Percentiles rank a stretch among this genome's conserved stretches.
Conservation (phyloP, 2,113 vertebrate species). For the Takifugu bimaculatus region DNA sequence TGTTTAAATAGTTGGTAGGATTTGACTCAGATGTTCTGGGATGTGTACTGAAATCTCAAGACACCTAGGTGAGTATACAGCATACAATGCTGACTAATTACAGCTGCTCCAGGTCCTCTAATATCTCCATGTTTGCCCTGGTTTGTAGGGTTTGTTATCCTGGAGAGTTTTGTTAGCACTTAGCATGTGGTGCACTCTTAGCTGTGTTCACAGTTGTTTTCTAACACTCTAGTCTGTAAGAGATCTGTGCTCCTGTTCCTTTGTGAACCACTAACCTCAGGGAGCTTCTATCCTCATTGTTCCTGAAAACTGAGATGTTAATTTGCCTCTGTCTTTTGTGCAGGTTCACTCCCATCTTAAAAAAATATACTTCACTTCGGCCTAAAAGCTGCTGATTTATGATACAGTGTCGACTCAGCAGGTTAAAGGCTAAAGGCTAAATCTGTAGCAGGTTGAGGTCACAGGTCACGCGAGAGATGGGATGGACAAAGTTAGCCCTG, state of each 20-base stretch:
- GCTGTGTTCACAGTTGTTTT: constrained; percentile 14
- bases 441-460: no score
- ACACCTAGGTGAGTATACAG: not conserved
- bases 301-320: no score
- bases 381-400: not conserved
- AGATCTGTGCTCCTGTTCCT: not conserved
- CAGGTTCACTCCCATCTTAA: no score
- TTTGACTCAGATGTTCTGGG: no score
- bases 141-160: constrained; percentile 60
- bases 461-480: no score
- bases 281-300: no score
- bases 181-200: constrained; percentile 49
- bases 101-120: not conserved
- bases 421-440: not conserved
- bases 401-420: not conserved
- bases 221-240: constrained; percentile 9
- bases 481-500: no score
- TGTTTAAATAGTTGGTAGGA: no score
- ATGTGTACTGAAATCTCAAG: no score
- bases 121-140: constrained; percentile 28
- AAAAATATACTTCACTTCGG: no score
- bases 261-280: no score
- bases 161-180: constrained; percentile 59
- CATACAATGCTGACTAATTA: not conserved
- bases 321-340: no score